Base-by-base conservation (phyloP, 2,888 invertebrate genomes). In the Urechis unicinctus region DNA sequence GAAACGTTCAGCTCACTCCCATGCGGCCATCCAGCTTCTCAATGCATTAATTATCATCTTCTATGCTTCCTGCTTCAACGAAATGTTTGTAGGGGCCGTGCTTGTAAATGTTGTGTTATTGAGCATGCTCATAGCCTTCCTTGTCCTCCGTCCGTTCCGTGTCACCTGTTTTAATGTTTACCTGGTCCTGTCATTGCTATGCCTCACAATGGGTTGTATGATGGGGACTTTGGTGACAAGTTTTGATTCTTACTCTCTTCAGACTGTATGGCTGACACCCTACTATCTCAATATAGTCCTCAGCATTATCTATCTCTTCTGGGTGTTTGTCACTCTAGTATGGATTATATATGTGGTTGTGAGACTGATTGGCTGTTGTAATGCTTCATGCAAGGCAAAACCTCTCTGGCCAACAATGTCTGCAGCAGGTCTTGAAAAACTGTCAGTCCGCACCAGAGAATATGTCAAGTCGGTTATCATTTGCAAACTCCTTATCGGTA, bases 331-430 rank as follows among this genome's bases (percentile, higher is more conserved):
- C 2, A 56, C 61, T 51, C 17, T 68, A 4, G 48, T 61, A 4
- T 57, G 70, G 53, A 9, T 64, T 9, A 30, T 57, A 5, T 61
- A 59, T 42, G 25, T 64, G n/a, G 22, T 55, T 2, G 21, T 56
- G 22, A 13, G 55, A 26, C 53, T 53, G 2, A 5, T 44, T 28
- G 48, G 47, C 41, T 56, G 56, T n/a, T n/a, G 42, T 25, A 47
- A 30, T 3, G 22, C 13, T 4, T n/a, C 5, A n/a, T 26, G 3
- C 45, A 29, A 21, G n/a, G 28, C 13, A 9, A n/a, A 66, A 36
- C 68, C 71, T 17, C 59, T 72, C 13, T 73, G 73, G 73, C 73
- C 73, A 2, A 65, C 66, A 28, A 65, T 71, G 51, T 65, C 68
- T 1, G 62, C 68, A 13, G 49, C 9, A 4, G 69, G 65, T 17